Base-by-base conservation (phyloP, 1,140 invertebrate species). In the Drosophila biarmipes region DNA sequence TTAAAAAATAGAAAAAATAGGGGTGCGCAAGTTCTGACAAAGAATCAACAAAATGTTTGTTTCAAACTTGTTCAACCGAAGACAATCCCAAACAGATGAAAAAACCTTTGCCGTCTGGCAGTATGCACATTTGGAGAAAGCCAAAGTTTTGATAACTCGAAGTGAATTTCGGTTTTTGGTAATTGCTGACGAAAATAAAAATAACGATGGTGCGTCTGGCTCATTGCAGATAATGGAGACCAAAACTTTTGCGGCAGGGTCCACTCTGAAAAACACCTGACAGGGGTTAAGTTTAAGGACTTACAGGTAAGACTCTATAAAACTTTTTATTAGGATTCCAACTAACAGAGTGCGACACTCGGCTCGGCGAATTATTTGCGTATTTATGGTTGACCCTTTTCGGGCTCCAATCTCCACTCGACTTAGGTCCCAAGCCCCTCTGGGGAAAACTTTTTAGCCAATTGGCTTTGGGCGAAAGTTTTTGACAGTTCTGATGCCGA, bases 311-410 rank as follows among this genome's bases (percentile, higher is more conserved):
- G 76, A 58, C 21, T 27, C 58, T 17, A 73, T 42, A 17, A 67
- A 87, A 87, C 72, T 75, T 86, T 85, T 77, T 86, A 86, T 86
- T 86, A 74, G 80, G 78, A 80, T 31, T 55, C 27, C 29, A 69
- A 46, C 34, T 54, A 68, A 72, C 51, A 66, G 66, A 78, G 55
- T 58, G 73, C 63, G 63, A 82, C 66, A 61, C 46, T 61, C 42
- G 63, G 53, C 52, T 55, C 21, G 72, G 51, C 69, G 69, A 78
- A 87, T 81, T 87, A 87, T 81, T 86, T 87, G 78, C 74, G 78
- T 86, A 86, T 81, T 86, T 86, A 87, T 87, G 74, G 78, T 51
- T 81, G 81, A 74, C 78, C 78, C 81, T 73, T 64, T 45, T 35
- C 27, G 19, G 19, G 35, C 38, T 19, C 17, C 27, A 37, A 37